A percentile compares a stretch with the other conserved stretches of the same genome.
Conservation (phyloP, 2,888 invertebrate species). For the Galerucella nymphaeae region DNA sequence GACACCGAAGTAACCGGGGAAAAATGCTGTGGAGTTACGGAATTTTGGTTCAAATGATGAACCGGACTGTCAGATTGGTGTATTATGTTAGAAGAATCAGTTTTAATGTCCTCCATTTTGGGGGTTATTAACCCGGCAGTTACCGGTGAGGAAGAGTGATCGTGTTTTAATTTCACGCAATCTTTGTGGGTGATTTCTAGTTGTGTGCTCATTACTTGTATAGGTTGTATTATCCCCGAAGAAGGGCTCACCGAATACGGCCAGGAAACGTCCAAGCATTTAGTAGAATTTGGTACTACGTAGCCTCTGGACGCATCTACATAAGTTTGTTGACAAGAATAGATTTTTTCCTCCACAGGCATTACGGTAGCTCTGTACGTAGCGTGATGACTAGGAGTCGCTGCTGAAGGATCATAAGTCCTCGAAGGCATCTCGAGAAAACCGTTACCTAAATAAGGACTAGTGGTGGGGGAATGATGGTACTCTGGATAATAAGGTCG, state of each 20-base stretch:
- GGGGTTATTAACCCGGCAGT: slow-evolving; percentile 70
- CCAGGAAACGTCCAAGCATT: slow-evolving; percentile 66
- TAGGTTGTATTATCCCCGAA: slow-evolving; percentile 65
- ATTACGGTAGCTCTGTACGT: slow-evolving; percentile 61
- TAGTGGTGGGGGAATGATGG: slow-evolving; percentile 75
- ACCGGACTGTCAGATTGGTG: slow-evolving; percentile 51
- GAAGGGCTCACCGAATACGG: slow-evolving; percentile 67
- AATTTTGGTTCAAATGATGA: slow-evolving; percentile 52
- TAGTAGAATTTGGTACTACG: slow-evolving; percentile 66
- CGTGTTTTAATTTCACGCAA: slow-evolving; percentile 59
- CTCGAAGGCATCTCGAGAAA: slow-evolving; percentile 82
- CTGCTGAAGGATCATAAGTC: slow-evolving; percentile 68
- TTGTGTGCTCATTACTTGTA: slow-evolving; percentile 62
- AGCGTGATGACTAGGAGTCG: slow-evolving; percentile 64
- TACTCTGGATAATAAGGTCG: slow-evolving; percentile 87
- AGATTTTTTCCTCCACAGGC: slow-evolving; percentile 70
- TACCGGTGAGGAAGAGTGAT: slow-evolving; percentile 73
- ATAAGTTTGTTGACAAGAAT: slow-evolving; percentile 73
- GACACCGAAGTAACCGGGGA: slow-evolving; percentile 58
- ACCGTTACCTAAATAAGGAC: slow-evolving; percentile 81
- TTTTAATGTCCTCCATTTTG: slow-evolving; percentile 72
- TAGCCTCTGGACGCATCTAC: slow-evolving; percentile 69
- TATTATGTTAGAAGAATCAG: slow-evolving; percentile 60
- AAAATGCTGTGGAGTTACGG: slow-evolving; percentile 60
- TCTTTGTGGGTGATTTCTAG: slow-evolving; percentile 55